Conservation (phyloP, 2,888 invertebrate genomes). For the Dendrolimus houi region DNA sequence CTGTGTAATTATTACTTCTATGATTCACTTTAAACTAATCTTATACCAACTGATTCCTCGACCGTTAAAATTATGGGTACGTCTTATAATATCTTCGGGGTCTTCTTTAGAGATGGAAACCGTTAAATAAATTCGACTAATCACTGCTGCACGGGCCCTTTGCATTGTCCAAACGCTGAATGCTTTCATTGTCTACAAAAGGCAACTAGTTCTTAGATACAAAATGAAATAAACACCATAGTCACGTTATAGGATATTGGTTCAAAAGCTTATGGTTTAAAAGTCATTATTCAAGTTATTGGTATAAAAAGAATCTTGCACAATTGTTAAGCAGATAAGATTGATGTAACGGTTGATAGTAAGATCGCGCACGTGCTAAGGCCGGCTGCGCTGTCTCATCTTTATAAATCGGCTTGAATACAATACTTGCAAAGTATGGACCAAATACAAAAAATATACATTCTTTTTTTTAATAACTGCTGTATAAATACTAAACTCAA, state of each 20-base stretch:
- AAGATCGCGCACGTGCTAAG: conserved; percentile 66
- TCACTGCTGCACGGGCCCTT: conserved; percentile 42
- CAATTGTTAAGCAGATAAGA: conserved; percentile 61
- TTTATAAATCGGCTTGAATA: not conserved
- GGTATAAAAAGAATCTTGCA: conserved; percentile 36
- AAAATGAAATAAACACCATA: conserved; percentile 22
- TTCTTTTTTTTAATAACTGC: no score
- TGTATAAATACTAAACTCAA: no score
- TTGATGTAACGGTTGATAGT: conserved; percentile 64
- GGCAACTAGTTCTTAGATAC: conserved; percentile 10
- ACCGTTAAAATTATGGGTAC: conserved; percentile 16
- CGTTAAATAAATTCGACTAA: conserved; percentile 66
- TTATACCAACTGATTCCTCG: conserved; percentile 20
- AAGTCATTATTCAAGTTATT: conserved; percentile 18
- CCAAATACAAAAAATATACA: no score
- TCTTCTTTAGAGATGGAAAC: conserved; percentile 35
- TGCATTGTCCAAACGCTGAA: conserved; percentile 62
- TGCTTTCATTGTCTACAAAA: conserved; percentile 57
- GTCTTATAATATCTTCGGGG: conserved; percentile 11
- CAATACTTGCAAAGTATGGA: no score
- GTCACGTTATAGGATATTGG: conserved; percentile 14
- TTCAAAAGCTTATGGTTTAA: conserved; percentile 18
- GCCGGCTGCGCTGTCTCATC: conserved; percentile 43
- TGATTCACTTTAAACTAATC: not conserved
- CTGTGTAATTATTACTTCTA: no score